Base-by-base conservation (phyloP, 2,888 invertebrate genomes). In the Xanthia icteritia region DNA sequence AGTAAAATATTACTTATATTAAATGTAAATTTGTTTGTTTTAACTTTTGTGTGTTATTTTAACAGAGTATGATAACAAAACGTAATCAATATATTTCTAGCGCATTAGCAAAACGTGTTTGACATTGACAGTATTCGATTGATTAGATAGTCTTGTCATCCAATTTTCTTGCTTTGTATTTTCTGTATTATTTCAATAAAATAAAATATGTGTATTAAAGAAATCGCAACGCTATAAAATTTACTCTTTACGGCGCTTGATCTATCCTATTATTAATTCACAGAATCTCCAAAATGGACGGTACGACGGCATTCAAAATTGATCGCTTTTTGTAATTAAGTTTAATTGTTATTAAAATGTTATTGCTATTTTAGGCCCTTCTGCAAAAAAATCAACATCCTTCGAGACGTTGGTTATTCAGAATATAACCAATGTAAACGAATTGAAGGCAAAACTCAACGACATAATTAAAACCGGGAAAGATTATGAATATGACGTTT, bases 401-500 rank as follows among this genome's bases (percentile, higher is more conserved):
- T 89, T 96, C 36, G 95, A 96, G 87, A 94, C 93, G 15, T 89
- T 96, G 77, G 94, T 95, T 2, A 95, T 96, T 82, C 94, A 93
- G 89, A 96, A 94, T 88, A 96, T 93, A 89, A 94, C 92, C 75
- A 95, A 95, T 84, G 87, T 92, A 0, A 93, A 91, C 73, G 96
- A 96, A 83, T 94, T 97, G 77, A 97, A 96, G 86, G 89, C 91
- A 58, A 96, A 95, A 92, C 91, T 97, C 56, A 94, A 94, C 76
- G 93, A 94, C 69, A 96, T 97, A 73, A 95, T 97, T 81, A 89
- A 91, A 80, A 90, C 93, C 73, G 96, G 96, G 48, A 94, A 95
- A 91, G 94, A 95, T 85, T 96, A 97, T 76, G 94, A 97, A 89
- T 94, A 94, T 83, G 95, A 96, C 86, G 95, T 97, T 78, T 94